Conservation (phyloP, 2,888 invertebrate species). For the Nebria salina region DNA sequence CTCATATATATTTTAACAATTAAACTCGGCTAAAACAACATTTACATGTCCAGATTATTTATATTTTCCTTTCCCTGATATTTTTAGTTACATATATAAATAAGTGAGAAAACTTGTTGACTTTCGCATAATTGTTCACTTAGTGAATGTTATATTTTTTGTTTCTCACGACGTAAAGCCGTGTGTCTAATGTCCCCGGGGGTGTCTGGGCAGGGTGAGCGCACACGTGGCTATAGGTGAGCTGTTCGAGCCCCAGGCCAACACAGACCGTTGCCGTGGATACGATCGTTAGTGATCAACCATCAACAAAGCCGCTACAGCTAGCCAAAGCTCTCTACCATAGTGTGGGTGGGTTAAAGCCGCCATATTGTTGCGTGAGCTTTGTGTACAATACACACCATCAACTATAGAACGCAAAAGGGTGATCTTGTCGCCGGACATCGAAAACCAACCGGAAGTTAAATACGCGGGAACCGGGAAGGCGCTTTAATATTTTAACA, state of each 20-base stretch:
- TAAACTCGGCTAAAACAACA: no score
- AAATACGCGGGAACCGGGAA: neutral
- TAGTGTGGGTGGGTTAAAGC: neutral
- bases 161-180: neutral
- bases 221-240: neutral
- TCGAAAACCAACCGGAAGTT: neutral
- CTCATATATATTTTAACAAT: no score
- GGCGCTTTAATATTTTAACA: neutral
- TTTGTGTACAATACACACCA: neutral
- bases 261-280: constrained; percentile 21
- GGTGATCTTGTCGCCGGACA: neutral
- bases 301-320: constrained; percentile 29
- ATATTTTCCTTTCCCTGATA: no score
- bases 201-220: constrained; percentile 3
- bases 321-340: no score
- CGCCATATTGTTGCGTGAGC: neutral
- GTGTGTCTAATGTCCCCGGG: neutral
- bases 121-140: no score
- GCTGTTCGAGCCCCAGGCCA: constrained; percentile 9
- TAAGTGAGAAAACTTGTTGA: no score
- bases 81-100: no score
- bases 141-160: neutral
- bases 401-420: neutral
- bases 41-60: no score
- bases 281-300: constrained; percentile 37